Evolutionary conservation across 1,140 invertebrate genomes (phyloP), one percentile per base, ranked within the genome.

Genomic region (Trypoxylus dichotomus): DNA sequence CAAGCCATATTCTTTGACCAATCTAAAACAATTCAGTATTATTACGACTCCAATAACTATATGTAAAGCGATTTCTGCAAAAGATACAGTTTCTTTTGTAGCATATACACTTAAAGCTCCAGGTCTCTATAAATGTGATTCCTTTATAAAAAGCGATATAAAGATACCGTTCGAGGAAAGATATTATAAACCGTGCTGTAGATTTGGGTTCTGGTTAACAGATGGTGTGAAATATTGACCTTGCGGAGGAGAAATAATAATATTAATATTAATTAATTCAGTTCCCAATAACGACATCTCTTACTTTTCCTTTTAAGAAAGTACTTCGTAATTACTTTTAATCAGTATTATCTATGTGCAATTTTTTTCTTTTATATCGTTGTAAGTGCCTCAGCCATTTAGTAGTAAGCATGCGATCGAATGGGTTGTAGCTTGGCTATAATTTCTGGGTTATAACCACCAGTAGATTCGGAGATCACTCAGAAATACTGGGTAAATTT

Each of bases 361-460:
- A 3, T 15, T 47, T 47, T 47, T 47, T 47, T 76, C 78, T 78
- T 74, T 73, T 47, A 47, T 19, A 47, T 47, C 8, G 43, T 47
- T 47, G 10, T 37, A 37, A 47, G 11, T 3, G 43, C n/a, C 3
- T n/a, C 32, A 37, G 10, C 10, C 32, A 37, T 37, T 37, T 37
- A 37, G 32, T 37, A 5, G 5, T 5, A 5, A 5, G 43, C 11
- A 3, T 19, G 43, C 60, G 19, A 24, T 63, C 24, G 60, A 27
- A 63, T 63, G 60, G 60, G 13, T 63, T 6, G 60, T 27, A 63
- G 60, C 60, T 19, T 19, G 24, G 21, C 60, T 63, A 11, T 21
- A 47, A 15, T 63, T 10, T 63, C 21, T 27, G 13, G 21, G 25
- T 63, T 63, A 63, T 63, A 63, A 63, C 60, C 60, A 63, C 60